phyloP scores from a whole-genome alignment of 2,113 vertebrate species.

The Pollachius pollachius region DNA sequence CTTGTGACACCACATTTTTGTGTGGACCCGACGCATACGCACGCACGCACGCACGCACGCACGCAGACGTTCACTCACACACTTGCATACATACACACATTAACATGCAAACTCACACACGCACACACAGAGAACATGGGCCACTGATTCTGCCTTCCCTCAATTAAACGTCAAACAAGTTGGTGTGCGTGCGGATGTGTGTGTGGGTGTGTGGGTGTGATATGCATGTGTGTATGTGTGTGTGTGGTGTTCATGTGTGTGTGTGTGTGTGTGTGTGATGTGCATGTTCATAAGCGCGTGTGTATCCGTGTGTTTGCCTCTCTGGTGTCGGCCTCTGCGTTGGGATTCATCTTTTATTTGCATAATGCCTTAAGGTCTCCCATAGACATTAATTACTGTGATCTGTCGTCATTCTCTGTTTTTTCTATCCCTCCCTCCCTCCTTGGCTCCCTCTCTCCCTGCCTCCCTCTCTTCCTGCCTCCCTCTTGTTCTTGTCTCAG shows the following conservation, averaged over 20 bases:
- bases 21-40: not conserved
- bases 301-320: conserved; percentile 11
- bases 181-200: not conserved
- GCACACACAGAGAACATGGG: no score
- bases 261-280: no score
- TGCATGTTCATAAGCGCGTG: no score
- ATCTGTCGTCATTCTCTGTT: conserved; percentile 43
- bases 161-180: not conserved
- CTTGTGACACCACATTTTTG: not conserved
- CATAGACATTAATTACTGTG: conserved; percentile 65
- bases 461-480: conserved; percentile 8
- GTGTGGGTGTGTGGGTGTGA: not conserved
- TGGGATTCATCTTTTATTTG: conserved; percentile 59
- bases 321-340: conserved; percentile 39
- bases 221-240: not conserved
- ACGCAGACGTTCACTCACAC: no score
- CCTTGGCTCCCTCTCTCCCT: not conserved
- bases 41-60: no score
- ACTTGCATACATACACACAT: no score
- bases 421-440: conserved; percentile 5
- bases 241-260: no score
- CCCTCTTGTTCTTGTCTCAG: conserved; percentile 25
- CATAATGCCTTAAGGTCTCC: conserved; percentile 61
- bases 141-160: not conserved
- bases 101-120: no score